Conservation (phyloP, 2,797 vertebrate genomes). For the Periophthalmus magnuspinnatus region DNA sequence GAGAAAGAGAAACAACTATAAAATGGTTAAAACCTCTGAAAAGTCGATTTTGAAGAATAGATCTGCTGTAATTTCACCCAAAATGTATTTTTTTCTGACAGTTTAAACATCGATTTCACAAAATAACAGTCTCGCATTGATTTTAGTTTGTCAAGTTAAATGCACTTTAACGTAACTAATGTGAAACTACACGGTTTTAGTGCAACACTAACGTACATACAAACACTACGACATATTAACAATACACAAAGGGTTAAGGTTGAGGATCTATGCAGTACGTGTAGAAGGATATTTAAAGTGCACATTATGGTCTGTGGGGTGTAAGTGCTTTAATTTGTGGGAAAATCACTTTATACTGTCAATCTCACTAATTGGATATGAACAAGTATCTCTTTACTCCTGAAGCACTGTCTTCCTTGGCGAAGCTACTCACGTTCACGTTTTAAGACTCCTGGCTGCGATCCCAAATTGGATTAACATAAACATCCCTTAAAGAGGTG, state of each 20-base stretch:
- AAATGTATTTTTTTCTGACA: too few species aligned
- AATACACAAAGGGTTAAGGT: conserved; percentile 6
- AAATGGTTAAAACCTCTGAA: too few species aligned
- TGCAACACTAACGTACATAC: too few species aligned
- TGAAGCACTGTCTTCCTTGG: conserved; percentile 9
- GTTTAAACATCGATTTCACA: too few species aligned
- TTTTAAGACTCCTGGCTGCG: conserved; percentile 2
- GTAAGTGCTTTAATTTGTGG: conserved; percentile 22
- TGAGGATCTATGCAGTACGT: background rate
- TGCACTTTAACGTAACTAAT: too few species aligned
- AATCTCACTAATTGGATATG: conserved; percentile 31
- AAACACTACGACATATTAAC: background rate
- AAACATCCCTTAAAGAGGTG: conserved; percentile 9
- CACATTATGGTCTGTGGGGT: conserved; percentile 10
- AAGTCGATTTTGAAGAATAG: too few species aligned
- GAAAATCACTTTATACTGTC: conserved; percentile 40
- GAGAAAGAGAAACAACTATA: too few species aligned
- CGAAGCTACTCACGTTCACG: conserved; percentile 4
- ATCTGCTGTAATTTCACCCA: too few species aligned
- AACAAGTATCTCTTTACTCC: conserved; percentile 14
- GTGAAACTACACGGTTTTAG: too few species aligned
- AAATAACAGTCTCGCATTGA: too few species aligned
- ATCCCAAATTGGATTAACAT: conserved; percentile 15
- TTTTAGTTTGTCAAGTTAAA: too few species aligned
- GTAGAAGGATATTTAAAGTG: background rate